Evolutionary conservation across 2,888 invertebrate species (phyloP), one percentile per base, ranked within the genome.

Genomic region (Selenia dentaria): DNA sequence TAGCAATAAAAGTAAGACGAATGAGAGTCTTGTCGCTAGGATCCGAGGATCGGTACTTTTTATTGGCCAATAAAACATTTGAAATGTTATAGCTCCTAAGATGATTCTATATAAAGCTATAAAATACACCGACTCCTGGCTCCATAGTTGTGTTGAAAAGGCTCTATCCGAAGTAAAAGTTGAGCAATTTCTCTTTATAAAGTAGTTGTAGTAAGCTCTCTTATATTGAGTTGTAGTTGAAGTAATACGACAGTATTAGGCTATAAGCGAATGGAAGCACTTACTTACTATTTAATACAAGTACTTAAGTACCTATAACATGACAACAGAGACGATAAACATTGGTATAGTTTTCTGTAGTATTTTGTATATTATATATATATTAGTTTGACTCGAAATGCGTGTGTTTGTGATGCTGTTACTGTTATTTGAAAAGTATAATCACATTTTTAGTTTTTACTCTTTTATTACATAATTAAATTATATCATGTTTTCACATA

Each of bases 51-150:
- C 41, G 38, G 39, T 29, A 25, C 27, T 14, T 33, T 55, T 56
- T 55, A 51, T 50, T 47, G 25, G 29, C 26, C 45, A 51, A 48
- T 52, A 52, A 51, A 51, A 38, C 36, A 44, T 44, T 43, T 37
- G 36, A 43, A 37, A 43, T 33, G 35, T 51, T 43, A 44, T 29
- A 9, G 47, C 37, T 24, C 20, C 13, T 41, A 25, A 25, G 37
- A 48, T 42, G 41, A 42, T 48, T 48, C 41, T 47, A 22, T 22
- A 22, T 22, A 8, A 41, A 13, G 24, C 12, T 28, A 25, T 37
- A 41, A 48, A 47, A 33, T 33, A 42, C 37, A 31, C 26, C 26
- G 35, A 39, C 18, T 39, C 12, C 4, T 25, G 35, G n/a, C 26
- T 27, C n/a, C 18, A 35, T 8, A 11, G 10, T 20, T 9, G 18